Percentiles rank a stretch among this genome's conserved stretches.
Evolutionary conservation across 2,797 vertebrate genomes (phyloP).

Genomic region (Astyanax mexicanus): DNA sequence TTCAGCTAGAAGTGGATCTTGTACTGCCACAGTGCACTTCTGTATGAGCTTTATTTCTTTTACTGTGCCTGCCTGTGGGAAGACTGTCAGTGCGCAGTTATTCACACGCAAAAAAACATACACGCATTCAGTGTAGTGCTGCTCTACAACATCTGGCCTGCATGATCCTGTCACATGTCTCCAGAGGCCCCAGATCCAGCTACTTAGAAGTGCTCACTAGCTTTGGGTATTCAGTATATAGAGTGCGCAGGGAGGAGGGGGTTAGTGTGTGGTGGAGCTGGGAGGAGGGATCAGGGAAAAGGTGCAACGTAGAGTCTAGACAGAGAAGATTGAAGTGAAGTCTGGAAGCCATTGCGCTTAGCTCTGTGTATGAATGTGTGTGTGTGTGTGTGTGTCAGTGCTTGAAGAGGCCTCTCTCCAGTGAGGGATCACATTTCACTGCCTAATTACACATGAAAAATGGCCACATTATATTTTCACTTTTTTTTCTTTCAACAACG

Average conservation of each 20-base stretch:
- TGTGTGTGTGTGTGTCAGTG: constrained; percentile 21
- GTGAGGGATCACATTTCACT: constrained; percentile 84
- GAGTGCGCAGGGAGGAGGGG: constrained; percentile 9
- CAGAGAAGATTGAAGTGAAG: constrained; percentile 86
- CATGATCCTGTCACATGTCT: constrained; percentile 76
- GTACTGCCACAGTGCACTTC: constrained; percentile 7
- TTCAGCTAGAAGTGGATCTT: not conserved
- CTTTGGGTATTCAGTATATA: constrained; percentile 23
- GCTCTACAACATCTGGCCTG: constrained; percentile 70
- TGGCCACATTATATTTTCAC: constrained; percentile 57
- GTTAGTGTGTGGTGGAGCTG: constrained; percentile 19
- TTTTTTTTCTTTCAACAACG: constrained; percentile 5
- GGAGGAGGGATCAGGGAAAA: constrained; percentile 69
- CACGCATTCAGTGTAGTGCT: constrained; percentile 66
- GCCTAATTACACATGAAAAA: constrained; percentile 88
- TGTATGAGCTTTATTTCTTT: constrained; percentile 25
- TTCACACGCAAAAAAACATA: too few relatives aligned
- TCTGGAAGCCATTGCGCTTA: constrained; percentile 87
- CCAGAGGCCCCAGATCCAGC: constrained; percentile 51
- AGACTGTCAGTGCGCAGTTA: constrained; percentile 35
- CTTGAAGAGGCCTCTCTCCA: constrained; percentile 77
- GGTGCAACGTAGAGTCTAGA: constrained; percentile 90
- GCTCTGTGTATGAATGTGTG: constrained; percentile 60
- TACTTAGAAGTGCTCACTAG: constrained; percentile 25
- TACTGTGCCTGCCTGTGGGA: constrained; percentile 10